These are phyloP conservation scores for Brachyhypopomus occidentalis DNA, from an alignment of 2,113 vertebrate species.

Conservation along the genomic window DNA sequence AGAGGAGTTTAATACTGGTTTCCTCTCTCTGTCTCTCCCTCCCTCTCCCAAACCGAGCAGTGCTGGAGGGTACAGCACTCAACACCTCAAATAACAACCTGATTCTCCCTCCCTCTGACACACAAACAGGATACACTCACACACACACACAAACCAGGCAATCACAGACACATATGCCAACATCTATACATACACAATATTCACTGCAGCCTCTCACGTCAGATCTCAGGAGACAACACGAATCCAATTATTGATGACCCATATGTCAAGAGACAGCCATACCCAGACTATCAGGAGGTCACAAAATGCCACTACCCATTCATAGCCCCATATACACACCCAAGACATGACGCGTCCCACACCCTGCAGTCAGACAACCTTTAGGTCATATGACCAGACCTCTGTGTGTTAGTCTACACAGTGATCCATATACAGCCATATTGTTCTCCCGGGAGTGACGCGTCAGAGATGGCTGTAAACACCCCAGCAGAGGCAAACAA, in stretches of 20 bases:
- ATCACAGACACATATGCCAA: not conserved
- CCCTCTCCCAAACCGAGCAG: conserved; percentile 21
- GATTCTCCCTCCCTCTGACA: conserved; percentile 23
- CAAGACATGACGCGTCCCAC: no score
- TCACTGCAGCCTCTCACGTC: not conserved
- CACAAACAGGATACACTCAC: not conserved
- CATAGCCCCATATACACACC: no score
- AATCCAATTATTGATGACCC: not conserved
- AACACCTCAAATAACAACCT: conserved; percentile 38
- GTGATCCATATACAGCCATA: not conserved
- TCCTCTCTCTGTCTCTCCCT: conserved; percentile 20
- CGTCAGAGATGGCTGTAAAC: not conserved
- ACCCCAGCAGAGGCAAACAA: not conserved
- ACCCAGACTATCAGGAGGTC: not conserved
- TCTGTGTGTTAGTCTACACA: not conserved
- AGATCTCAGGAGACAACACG: not conserved
- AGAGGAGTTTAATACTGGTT: conserved; percentile 22
- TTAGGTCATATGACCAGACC: not conserved
- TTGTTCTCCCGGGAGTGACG: not conserved
- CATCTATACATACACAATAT: not conserved
- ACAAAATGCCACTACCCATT: not conserved
- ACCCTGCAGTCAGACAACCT: not conserved
- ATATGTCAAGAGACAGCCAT: conserved; percentile 1
- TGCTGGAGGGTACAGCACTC: conserved; percentile 39
- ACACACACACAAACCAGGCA: not conserved